A percentile compares a stretch with the other conserved stretches of the same genome.
Conservation (phyloP, 2,888 invertebrate species). For the Andrena praecox region DNA sequence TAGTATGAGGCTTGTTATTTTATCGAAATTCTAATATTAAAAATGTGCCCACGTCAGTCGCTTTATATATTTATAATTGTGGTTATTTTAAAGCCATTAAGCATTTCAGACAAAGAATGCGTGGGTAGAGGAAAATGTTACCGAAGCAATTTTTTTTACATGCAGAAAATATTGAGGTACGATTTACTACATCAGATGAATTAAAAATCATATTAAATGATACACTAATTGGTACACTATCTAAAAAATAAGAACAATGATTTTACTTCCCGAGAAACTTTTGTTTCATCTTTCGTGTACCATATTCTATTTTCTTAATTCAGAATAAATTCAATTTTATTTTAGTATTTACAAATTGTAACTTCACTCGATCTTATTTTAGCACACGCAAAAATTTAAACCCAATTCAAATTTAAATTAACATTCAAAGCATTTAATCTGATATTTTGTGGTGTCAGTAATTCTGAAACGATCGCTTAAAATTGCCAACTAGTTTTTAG, state of each 20-base stretch:
- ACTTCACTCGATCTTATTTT: neutral
- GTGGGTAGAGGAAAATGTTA: constrained; percentile 23
- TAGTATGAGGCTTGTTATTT: too few species aligned
- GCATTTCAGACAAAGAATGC: constrained; percentile 13
- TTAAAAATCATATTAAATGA: too few species aligned
- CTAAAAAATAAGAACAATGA: too few species aligned
- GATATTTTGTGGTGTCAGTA: neutral
- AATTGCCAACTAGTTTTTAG: neutral
- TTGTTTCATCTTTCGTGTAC: too few species aligned
- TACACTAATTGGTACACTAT: too few species aligned
- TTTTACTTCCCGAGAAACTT: too few species aligned
- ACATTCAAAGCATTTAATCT: too few species aligned
- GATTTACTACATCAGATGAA: too few species aligned
- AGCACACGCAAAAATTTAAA: too few species aligned
- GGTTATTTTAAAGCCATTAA: constrained; percentile 13
- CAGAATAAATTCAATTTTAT: neutral
- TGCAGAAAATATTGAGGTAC: too few species aligned
- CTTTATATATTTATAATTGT: constrained; percentile 29
- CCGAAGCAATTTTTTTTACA: constrained; percentile 21
- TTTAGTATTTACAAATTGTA: neutral
- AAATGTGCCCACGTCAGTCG: neutral
- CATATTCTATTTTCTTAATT: too few species aligned
- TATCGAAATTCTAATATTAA: constrained; percentile 1
- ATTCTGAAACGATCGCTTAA: neutral
- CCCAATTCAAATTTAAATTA: too few species aligned